phyloP scores from a whole-genome alignment of 2,888 invertebrate genomes.

The Cheilosia urbana region DNA sequence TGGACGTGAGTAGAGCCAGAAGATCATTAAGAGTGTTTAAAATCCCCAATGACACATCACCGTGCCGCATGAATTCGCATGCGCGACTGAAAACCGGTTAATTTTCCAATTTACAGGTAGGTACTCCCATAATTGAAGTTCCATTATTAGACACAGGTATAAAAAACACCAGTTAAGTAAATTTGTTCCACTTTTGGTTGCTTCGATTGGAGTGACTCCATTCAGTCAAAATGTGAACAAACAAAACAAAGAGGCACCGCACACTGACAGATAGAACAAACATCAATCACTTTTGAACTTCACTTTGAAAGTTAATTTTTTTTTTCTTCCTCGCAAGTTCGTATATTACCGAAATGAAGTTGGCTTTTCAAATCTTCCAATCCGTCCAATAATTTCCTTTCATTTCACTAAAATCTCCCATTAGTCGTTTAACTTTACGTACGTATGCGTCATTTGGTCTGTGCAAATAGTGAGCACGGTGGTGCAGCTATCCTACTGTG shows the following conservation, averaged over 20 bases:
- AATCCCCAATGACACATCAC: not conserved
- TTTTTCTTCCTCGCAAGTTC: not conserved
- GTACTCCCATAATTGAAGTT: not conserved
- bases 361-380: not conserved
- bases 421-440: conserved; percentile 51
- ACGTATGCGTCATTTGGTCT: conserved; percentile 24
- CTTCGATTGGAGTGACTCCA: not conserved
- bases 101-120: not conserved
- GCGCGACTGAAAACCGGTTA: not conserved
- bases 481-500: conserved; percentile 37
- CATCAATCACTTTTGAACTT: conserved; percentile 32
- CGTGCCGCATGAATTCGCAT: no score
- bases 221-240: conserved; percentile 7
- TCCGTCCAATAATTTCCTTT: conserved; percentile 24
- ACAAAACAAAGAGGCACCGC: conserved; percentile 4
- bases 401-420: conserved; percentile 53
- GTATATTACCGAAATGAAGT: conserved; percentile 29
- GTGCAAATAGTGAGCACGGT: conserved; percentile 9
- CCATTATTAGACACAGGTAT: not conserved
- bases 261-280: conserved; percentile 8
- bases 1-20: not conserved
- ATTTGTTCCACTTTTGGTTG: conserved; percentile 7
- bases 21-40: conserved; percentile 14
- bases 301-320: not conserved
- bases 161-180: conserved; percentile 7